A percentile compares a stretch with the other conserved stretches of the same genome.
Evolutionary conservation across 2,113 vertebrate genomes (phyloP).

Genomic region (Tauraco erythrolophus): DNA sequence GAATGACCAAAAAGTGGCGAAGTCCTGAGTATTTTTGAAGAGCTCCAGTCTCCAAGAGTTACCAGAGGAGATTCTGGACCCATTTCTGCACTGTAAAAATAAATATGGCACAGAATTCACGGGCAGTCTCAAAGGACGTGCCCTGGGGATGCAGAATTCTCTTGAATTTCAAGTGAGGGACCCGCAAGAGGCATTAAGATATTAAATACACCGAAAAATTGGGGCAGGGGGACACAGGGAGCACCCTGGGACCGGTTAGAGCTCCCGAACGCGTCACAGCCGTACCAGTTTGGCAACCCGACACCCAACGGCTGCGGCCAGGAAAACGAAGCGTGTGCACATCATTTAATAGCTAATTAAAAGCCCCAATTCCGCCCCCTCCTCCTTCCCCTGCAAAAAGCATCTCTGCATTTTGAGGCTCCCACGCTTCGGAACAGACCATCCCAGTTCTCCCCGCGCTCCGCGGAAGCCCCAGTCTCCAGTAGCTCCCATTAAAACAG

Average conservation of each 20-base stretch:
- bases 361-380: not conserved
- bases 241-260: not conserved
- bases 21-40: not conserved
- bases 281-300: not conserved
- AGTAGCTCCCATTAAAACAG: not conserved
- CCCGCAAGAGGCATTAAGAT: not conserved
- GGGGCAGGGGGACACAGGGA: rapidly evolving
- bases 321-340: not conserved
- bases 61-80: not conserved
- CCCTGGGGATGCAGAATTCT: not conserved
- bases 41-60: not conserved
- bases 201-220: not conserved
- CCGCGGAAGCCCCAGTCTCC: not conserved
- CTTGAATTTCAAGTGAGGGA: not conserved
- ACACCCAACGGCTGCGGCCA: not conserved
- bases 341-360: not conserved
- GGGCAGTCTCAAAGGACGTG: rapidly evolving
- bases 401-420: not conserved
- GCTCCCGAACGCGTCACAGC: not conserved
- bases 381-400: not conserved
- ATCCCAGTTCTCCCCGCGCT: not conserved
- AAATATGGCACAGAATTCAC: not conserved
- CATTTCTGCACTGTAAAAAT: not conserved
- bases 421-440: too few species aligned
- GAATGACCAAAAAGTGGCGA: not conserved